Conservation (phyloP, 2,888 invertebrate species). For the Morinoia aosen region DNA sequence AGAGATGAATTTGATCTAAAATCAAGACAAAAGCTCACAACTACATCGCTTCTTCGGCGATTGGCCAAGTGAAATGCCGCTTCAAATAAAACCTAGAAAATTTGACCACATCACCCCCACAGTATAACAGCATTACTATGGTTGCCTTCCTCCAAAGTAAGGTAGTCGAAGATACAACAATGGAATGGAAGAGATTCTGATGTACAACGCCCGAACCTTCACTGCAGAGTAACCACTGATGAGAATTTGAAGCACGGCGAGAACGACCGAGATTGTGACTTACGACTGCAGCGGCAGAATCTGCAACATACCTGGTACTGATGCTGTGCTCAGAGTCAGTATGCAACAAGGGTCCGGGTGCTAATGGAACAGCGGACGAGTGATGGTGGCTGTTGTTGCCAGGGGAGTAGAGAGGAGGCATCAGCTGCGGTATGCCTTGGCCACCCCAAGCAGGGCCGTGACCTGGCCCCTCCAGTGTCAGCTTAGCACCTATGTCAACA, state of each 20-base stretch:
- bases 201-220: neutral
- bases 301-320: slow-evolving; percentile 72
- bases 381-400: neutral
- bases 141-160: too few species aligned
- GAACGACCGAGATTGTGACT: neutral
- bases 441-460: neutral
- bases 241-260: too few species aligned
- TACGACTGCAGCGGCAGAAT: neutral
- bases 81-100: too few species aligned
- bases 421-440: neutral
- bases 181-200: neutral
- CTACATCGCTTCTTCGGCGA: too few species aligned
- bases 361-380: neutral
- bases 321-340: slow-evolving; percentile 80
- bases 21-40: too few species aligned
- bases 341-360: neutral
- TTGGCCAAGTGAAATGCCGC: too few species aligned
- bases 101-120: too few species aligned
- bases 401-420: neutral
- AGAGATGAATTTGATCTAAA: too few species aligned
- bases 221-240: too few species aligned
- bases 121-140: too few species aligned
- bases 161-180: too few species aligned
- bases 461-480: neutral
- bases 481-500: neutral